Conservation (phyloP, 2,888 invertebrate species). For the Cheilosia vulpina region DNA sequence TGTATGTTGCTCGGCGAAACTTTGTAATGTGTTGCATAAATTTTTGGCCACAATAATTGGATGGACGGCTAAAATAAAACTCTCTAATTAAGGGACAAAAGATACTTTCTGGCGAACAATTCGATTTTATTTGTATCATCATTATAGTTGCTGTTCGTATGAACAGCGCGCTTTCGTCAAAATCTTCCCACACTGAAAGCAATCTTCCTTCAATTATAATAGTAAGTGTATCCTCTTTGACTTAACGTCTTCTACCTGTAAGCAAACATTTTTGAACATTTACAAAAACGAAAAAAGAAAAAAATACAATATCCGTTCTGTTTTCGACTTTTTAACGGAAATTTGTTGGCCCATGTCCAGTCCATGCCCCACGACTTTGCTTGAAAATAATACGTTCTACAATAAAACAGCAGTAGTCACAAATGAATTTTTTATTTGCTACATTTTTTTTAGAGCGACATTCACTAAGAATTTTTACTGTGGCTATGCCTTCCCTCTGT, state of each 20-base stretch:
- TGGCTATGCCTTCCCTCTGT: slow-evolving; percentile 1
- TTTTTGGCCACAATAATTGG: slow-evolving; percentile 43
- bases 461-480: slow-evolving; percentile 28
- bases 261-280: neutral
- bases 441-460: slow-evolving; percentile 18
- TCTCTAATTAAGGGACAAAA: neutral
- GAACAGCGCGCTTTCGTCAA: no score
- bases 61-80: slow-evolving; percentile 42
- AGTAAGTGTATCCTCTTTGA: neutral
- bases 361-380: slow-evolving; percentile 2
- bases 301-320: neutral
- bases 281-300: neutral
- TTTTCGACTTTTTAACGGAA: slow-evolving; percentile 13
- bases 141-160: neutral
- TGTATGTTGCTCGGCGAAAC: no score
- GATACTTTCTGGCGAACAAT: slow-evolving; percentile 20
- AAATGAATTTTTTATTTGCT: slow-evolving; percentile 47
- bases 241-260: no score
- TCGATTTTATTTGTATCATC: slow-evolving; percentile 7
- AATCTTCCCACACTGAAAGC: neutral
- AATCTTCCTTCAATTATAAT: neutral
- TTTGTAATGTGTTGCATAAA: slow-evolving; percentile 19
- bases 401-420: slow-evolving; percentile 41
- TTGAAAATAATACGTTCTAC: slow-evolving; percentile 47
- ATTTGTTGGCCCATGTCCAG: slow-evolving; percentile 10